phyloP scores from a whole-genome alignment of 2,888 invertebrate genomes.

The Syrphus vitripennis region DNA sequence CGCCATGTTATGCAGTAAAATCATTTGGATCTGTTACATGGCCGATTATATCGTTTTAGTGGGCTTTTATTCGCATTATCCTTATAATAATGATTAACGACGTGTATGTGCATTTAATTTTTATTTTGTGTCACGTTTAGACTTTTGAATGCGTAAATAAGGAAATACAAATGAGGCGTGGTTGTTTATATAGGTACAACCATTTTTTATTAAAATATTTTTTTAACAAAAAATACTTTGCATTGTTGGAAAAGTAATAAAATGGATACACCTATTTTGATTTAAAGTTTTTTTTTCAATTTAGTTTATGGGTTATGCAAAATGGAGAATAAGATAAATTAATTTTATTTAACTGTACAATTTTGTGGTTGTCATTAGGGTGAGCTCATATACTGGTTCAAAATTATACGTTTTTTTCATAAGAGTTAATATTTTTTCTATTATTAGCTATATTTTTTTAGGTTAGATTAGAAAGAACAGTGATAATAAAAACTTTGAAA shows the following conservation, averaged over 20 bases:
- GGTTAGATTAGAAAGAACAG: too few species aligned
- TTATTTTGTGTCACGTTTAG: constrained; percentile 34
- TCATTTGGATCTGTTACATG: constrained; percentile 45
- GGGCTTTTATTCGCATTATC: constrained; percentile 24
- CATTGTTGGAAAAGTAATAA: neutral
- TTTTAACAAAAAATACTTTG: neutral
- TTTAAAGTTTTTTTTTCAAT: neutral
- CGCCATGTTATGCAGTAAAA: neutral
- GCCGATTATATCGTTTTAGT: constrained; percentile 50
- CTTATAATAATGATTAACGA: neutral
- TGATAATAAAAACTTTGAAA: too few species aligned
- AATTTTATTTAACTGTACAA: too few species aligned
- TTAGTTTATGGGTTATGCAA: neutral
- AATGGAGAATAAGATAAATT: too few species aligned
- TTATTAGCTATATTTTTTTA: too few species aligned
- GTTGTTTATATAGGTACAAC: constrained; percentile 35
- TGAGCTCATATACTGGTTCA: too few species aligned
- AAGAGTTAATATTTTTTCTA: too few species aligned
- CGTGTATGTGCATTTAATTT: constrained; percentile 26
- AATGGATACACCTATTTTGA: neutral
- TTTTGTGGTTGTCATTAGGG: too few species aligned
- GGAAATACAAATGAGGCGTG: constrained; percentile 48
- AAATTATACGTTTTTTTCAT: too few species aligned
- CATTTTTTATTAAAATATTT: constrained; percentile 33
- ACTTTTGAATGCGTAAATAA: constrained; percentile 26